phyloP scores from a whole-genome alignment of 2,888 invertebrate genomes.

The Ditula angustiorana region DNA sequence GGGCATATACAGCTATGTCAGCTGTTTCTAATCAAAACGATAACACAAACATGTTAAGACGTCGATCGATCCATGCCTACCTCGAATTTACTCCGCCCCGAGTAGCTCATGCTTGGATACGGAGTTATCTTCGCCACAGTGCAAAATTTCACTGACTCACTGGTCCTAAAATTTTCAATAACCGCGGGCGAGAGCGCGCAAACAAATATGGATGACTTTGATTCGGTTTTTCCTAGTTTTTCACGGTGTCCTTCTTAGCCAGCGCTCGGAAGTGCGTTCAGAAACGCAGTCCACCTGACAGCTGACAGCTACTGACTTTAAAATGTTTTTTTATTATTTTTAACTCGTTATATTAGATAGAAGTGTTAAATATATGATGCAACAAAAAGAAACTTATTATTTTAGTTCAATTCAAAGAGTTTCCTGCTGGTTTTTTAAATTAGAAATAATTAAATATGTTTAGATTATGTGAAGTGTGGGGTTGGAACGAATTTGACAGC shows the following conservation, averaged over 20 bases:
- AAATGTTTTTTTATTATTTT: neutral
- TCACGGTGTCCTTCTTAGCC: conserved; percentile 42
- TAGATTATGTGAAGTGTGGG: neutral
- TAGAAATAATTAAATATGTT: neutral
- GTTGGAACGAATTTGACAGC: conserved; percentile 23
- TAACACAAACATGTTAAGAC: conserved; percentile 72
- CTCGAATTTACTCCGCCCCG: conserved; percentile 88
- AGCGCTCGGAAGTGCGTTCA: conserved; percentile 27
- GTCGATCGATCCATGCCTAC: conserved; percentile 68
- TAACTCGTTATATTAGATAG: no score
- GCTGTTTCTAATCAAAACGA: conserved; percentile 86
- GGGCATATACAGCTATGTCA: conserved; percentile 70
- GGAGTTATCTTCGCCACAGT: conserved; percentile 83
- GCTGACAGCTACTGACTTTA: conserved; percentile 4
- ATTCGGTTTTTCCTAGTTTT: conserved; percentile 57
- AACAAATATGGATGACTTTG: conserved; percentile 67
- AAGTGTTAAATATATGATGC: no score
- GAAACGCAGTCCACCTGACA: conserved; percentile 24
- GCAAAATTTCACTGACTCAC: conserved; percentile 59
- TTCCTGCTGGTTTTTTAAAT: neutral
- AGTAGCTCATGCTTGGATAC: conserved; percentile 86
- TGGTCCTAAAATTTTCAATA: conserved; percentile 50
- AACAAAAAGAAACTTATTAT: no score
- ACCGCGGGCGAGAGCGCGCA: conserved; percentile 53
- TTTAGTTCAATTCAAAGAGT: neutral